Conservation (phyloP, 2,797 vertebrate species). For the Bradypodion pumilum region DNA sequence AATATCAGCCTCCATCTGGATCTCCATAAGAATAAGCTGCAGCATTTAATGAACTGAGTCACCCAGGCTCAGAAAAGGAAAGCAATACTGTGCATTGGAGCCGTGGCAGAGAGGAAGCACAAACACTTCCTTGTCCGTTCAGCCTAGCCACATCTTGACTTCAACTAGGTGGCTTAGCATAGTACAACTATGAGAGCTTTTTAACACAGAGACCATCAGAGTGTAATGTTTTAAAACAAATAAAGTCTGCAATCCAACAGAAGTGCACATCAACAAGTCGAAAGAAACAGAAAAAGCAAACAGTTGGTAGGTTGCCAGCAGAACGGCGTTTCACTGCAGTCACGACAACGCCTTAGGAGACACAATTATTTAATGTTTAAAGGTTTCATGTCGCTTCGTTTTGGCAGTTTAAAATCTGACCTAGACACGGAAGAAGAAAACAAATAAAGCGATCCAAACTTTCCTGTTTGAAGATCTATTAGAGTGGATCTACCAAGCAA, state of each 20-base stretch:
- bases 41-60: constrained; percentile 16
- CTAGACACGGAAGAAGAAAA: too few relatives aligned
- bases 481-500: too few relatives aligned
- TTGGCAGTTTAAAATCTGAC: too few relatives aligned
- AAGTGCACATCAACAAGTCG: neutral
- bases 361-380: too few relatives aligned
- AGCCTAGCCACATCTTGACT: neutral
- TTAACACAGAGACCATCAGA: too few relatives aligned
- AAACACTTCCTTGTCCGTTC: neutral
- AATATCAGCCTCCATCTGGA: neutral
- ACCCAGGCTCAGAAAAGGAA: neutral
- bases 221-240: neutral
- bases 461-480: too few relatives aligned
- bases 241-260: too few relatives aligned
- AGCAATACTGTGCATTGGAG: too few relatives aligned
- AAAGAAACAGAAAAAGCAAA: neutral
- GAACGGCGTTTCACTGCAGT: neutral
- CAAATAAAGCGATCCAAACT: too few relatives aligned
- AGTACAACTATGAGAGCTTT: neutral
- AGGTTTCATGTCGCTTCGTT: too few relatives aligned
- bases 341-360: too few relatives aligned
- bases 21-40: neutral
- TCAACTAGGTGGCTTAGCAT: neutral
- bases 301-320: neutral
- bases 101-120: neutral